A percentile compares a stretch with the other conserved stretches of the same genome.
These are phyloP conservation scores for Passer montanus DNA, from an alignment of 2,113 vertebrate genomes.

Conservation along the genomic window DNA sequence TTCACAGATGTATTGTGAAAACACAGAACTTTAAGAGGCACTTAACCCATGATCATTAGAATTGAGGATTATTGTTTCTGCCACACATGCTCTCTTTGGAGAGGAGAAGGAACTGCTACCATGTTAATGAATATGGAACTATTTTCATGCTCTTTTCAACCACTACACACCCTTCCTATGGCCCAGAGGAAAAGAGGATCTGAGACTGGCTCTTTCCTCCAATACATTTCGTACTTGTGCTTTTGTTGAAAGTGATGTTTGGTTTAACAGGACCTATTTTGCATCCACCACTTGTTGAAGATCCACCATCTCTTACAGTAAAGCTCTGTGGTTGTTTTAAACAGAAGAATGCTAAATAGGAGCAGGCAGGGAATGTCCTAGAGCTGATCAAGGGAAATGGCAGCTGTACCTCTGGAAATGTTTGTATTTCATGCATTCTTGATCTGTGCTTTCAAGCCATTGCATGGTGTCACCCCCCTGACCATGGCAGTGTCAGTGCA, in stretches of 20 bases:
- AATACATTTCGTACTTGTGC: neutral
- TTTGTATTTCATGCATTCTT: neutral
- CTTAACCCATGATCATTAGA: conserved; percentile 27
- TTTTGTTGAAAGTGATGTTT: neutral
- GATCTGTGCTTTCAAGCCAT: neutral
- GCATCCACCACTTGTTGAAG: neutral
- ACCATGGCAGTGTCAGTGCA: neutral
- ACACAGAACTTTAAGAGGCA: neutral
- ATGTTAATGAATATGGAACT: neutral
- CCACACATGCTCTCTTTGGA: neutral
- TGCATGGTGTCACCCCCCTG: neutral
- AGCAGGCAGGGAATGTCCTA: neutral
- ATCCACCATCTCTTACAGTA: neutral
- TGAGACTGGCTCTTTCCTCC: neutral
- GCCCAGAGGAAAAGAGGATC: neutral
- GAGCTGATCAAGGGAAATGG: neutral
- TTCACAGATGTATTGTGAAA: neutral
- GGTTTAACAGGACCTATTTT: neutral
- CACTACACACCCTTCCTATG: neutral
- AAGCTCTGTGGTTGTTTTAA: neutral
- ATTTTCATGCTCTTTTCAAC: neutral
- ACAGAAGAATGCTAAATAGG: neutral
- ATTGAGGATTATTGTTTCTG: conserved; percentile 2
- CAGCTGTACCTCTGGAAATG: neutral
- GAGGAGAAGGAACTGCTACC: neutral